Percentiles rank a stretch among this genome's conserved stretches.
Conservation (phyloP, 1,140 invertebrate genomes). For the Vanessa atalanta region DNA sequence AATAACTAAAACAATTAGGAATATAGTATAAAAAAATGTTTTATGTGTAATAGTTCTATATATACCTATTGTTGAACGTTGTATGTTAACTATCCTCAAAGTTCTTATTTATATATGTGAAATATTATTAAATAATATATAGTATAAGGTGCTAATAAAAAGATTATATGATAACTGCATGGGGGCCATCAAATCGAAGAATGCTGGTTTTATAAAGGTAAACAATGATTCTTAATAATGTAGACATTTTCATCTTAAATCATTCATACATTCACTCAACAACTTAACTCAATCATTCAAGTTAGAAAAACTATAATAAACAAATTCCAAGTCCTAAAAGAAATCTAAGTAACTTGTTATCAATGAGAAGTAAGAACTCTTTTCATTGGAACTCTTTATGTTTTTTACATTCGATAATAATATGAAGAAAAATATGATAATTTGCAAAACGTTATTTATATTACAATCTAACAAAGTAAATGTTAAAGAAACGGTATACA, state of each 20-base stretch:
- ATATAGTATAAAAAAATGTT: conserved; percentile 12
- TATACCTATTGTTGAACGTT: conserved; percentile 43
- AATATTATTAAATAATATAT: conserved; percentile 30
- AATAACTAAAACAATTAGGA: conserved; percentile 17
- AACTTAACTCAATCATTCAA: no score
- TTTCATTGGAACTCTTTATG: no score
- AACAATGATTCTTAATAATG: conserved; percentile 11
- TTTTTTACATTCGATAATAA: no score
- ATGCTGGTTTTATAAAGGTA: conserved; percentile 72
- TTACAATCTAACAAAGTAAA: no score
- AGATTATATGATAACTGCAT: conserved; percentile 62
- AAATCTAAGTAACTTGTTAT: no score
- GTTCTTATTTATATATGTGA: conserved; percentile 31
- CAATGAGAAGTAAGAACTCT: no score
- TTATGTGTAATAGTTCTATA: conserved; percentile 23
- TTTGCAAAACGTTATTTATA: no score
- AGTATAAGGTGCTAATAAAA: conserved; percentile 41
- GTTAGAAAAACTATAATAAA: no score
- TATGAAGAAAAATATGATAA: no score
- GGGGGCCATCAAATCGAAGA: conserved; percentile 76
- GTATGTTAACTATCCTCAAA: conserved; percentile 38
- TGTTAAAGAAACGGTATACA: no score
- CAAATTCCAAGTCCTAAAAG: no score
- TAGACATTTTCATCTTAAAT: not conserved
- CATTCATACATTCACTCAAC: no score